phyloP scores from a whole-genome alignment of 1,140 invertebrate genomes.

The Atta texana region DNA sequence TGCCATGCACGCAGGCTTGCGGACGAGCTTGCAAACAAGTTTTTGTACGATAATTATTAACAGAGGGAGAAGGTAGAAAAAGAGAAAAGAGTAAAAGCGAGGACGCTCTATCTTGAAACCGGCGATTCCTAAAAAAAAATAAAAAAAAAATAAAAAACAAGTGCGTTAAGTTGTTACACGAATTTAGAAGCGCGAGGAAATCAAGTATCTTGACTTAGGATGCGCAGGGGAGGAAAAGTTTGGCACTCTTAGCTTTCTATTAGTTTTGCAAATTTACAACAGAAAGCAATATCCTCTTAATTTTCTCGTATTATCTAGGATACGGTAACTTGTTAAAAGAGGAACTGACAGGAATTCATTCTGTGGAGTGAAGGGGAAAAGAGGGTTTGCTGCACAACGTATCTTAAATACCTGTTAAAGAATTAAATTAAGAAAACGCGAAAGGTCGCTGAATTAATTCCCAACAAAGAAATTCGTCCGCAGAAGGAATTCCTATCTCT shows the following conservation, averaged over 20 bases:
- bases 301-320: too few species aligned
- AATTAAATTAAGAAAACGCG: slow-evolving; percentile 15
- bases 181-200: slow-evolving; percentile 41
- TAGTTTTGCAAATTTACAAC: slow-evolving; percentile 6
- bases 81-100: not conserved
- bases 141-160: slow-evolving; percentile 18
- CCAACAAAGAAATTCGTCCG: slow-evolving; percentile 5
- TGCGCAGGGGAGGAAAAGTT: not conserved
- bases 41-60: slow-evolving; percentile 74
- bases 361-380: not conserved
- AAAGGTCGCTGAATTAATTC: not conserved
- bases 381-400: not conserved
- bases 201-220: slow-evolving; percentile 20
- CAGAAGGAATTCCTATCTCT: slow-evolving; percentile 11
- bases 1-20: slow-evolving; percentile 71
- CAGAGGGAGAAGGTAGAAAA: slow-evolving; percentile 4
- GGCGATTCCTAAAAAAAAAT: slow-evolving; percentile 22
- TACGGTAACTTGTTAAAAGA: not conserved
- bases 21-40: slow-evolving; percentile 60
- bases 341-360: not conserved
- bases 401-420: slow-evolving; percentile 24
- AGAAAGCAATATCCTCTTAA: not conserved
- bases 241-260: not conserved
- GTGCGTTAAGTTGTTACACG: slow-evolving; percentile 12
- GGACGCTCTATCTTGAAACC: not conserved